Base-by-base conservation (phyloP, 2,888 invertebrate species). In the Phoenoteleia sp. region DNA sequence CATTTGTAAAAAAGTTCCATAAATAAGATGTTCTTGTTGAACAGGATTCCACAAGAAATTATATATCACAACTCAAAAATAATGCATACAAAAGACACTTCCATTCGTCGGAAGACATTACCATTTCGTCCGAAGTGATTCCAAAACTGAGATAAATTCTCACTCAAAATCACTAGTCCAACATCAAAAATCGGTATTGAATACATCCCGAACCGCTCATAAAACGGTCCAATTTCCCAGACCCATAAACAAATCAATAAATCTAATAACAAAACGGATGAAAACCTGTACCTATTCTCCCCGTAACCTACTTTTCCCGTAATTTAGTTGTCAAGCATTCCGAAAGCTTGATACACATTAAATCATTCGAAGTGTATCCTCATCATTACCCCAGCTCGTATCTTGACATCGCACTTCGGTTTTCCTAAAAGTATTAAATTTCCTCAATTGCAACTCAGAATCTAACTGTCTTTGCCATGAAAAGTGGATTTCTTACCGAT, bases 191-290 rank as follows among this genome's bases (percentile, higher is more conserved):
- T 45, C 2, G 3, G 17, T 45, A 45, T 45, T 19, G 19, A 45
- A 19, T 19, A 45, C 1, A 1, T 13, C 39, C 15, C 15, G 15
- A 42, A 42, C 17, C 42, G 11, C 19, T 52, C 29, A 21, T 60
- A 58, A 49, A 72, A 27, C 29, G 25, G 62, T 47, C 39, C 23
- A 60, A 9, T 67, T 74, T 49, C 52, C 21, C 45, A 11, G 29
- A 47, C 27, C 62, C 76, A 76, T 72, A 83, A 77, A 72, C 74
- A 54, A 72, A 79, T 72, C 83, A 17, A 83, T 83, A 83, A 83
- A 83, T 79, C 77, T 72, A 67, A 36, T 52, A 49, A 77, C 47
- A 45, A 47, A 23, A 27, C 3, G 19, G 49, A 72, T 23, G 58
- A 56, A 62, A 66, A 62, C 5, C 9, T 17, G 9, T n/a, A 21